These are phyloP conservation scores for Enchytraeus crypticus DNA, from an alignment of 2,888 invertebrate genomes.

Conservation along the genomic window DNA sequence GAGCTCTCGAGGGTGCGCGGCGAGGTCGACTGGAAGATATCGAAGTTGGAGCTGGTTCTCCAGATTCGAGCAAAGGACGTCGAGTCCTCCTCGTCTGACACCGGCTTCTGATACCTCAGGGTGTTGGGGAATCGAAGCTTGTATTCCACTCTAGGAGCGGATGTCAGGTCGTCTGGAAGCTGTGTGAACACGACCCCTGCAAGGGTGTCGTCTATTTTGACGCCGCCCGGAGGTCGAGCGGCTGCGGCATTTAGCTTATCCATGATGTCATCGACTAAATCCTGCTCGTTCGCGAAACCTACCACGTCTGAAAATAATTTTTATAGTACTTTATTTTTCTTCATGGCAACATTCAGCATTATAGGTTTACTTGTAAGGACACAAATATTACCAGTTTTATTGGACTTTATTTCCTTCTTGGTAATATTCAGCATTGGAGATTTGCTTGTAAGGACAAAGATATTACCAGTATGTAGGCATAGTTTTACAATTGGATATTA, in stretches of 20 bases:
- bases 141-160: not conserved
- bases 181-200: not conserved
- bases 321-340: too few relatives aligned
- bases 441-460: too few relatives aligned
- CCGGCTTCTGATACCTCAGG: not conserved
- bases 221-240: not conserved
- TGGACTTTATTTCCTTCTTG: too few relatives aligned
- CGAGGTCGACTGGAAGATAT: constrained; percentile 59
- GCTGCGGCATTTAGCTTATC: not conserved
- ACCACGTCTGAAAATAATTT: not conserved
- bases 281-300: not conserved
- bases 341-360: too few relatives aligned
- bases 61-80: constrained; percentile 48
- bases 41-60: constrained; percentile 63
- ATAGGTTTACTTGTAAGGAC: too few relatives aligned
- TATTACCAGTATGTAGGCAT: too few relatives aligned
- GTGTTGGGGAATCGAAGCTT: not conserved
- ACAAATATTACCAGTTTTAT: too few relatives aligned
- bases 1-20: constrained; percentile 55
- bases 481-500: too few relatives aligned
- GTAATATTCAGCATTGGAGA: too few relatives aligned
- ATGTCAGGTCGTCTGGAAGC: not conserved
- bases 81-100: not conserved
- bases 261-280: not conserved
- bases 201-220: not conserved